These are phyloP conservation scores for Seira sanloemensis DNA, from an alignment of 2,888 invertebrate species.

Conservation along the genomic window DNA sequence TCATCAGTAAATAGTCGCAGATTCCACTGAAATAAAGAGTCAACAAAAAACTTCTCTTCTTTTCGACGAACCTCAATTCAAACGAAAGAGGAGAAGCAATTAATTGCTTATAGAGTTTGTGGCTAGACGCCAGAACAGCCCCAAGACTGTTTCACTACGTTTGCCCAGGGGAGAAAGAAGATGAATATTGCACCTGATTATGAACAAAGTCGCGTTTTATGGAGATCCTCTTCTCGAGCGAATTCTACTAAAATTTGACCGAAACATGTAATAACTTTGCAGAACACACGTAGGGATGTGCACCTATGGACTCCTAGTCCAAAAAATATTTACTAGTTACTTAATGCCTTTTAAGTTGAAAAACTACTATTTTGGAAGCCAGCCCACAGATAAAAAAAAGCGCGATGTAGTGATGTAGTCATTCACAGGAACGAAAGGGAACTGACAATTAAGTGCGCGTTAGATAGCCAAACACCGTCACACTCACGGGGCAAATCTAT, in stretches of 20 bases:
- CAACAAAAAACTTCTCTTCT: too few relatives aligned
- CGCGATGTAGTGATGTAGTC: slow-evolving; percentile 15
- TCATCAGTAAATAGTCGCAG: not conserved
- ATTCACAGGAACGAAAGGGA: slow-evolving; percentile 26
- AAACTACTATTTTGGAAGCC: slow-evolving; percentile 33
- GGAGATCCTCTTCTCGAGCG: too few relatives aligned
- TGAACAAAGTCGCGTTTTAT: not conserved
- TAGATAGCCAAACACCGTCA: slow-evolving; percentile 9
- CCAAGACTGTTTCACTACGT: too few relatives aligned
- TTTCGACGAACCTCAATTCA: too few relatives aligned
- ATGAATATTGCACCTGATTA: not conserved
- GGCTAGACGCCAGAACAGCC: not conserved
- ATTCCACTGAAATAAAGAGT: not conserved
- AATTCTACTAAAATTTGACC: too few relatives aligned
- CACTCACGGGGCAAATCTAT: not conserved
- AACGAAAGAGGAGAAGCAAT: not conserved
- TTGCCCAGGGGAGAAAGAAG: not conserved
- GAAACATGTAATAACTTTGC: too few relatives aligned
- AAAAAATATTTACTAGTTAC: not conserved
- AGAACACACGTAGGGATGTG: too few relatives aligned
- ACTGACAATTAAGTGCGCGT: slow-evolving; percentile 35
- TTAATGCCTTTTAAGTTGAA: slow-evolving; percentile 8
- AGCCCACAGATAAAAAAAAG: slow-evolving; percentile 18
- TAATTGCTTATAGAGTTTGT: not conserved
- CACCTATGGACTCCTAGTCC: too few relatives aligned